Evolutionary conservation across 2,113 vertebrate genomes (phyloP).

Genomic region (Corythoichthys haematopterus): DNA sequence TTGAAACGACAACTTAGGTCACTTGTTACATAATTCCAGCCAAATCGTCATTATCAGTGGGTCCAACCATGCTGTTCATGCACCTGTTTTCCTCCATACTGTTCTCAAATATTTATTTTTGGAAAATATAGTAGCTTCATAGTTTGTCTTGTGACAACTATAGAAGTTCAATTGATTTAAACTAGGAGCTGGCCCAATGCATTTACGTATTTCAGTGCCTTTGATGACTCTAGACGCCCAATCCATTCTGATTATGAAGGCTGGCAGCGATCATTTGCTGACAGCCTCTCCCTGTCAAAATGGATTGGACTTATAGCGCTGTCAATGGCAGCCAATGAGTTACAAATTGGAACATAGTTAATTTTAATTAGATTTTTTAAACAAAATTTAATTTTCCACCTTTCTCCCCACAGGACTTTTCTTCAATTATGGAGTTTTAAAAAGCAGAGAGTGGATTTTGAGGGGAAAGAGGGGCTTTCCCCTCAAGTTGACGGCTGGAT

Average conservation of each 20-base stretch:
- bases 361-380: background rate
- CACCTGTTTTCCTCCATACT: background rate
- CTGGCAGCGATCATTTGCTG: too few relatives aligned
- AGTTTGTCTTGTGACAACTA: too few relatives aligned
- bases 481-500: conserved; percentile 77
- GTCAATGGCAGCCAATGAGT: too few relatives aligned
- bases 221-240: too few relatives aligned
- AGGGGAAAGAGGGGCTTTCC: conserved; percentile 82
- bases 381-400: background rate
- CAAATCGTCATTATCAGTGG: background rate
- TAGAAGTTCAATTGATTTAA: too few relatives aligned
- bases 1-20: too few relatives aligned
- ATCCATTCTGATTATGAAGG: too few relatives aligned
- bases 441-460: conserved; percentile 56
- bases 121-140: background rate
- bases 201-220: too few relatives aligned
- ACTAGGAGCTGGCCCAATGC: too few relatives aligned
- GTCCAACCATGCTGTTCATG: background rate
- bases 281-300: too few relatives aligned
- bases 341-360: background rate
- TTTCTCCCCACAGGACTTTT: conserved; percentile 72
- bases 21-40: conserved; percentile 30
- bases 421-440: conserved; percentile 98
- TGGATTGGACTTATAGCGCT: too few relatives aligned
- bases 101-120: background rate